Percentiles rank a stretch among this genome's conserved stretches.
phyloP scores from a whole-genome alignment of 2,888 invertebrate genomes.

The Muschampia plurimacula region DNA sequence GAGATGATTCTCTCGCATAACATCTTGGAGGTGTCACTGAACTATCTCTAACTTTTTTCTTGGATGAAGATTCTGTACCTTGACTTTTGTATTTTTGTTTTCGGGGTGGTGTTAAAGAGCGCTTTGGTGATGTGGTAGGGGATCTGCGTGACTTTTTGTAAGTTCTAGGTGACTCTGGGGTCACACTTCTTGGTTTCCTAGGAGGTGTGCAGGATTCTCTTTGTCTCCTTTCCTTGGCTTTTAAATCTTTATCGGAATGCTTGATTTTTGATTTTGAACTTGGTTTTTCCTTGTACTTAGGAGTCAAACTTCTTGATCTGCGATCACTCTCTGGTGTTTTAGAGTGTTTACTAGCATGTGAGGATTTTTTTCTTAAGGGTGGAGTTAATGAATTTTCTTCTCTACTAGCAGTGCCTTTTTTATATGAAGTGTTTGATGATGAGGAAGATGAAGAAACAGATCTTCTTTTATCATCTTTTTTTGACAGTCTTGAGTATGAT shows the following conservation, averaged over 20 bases:
- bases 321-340: slow-evolving; percentile 45
- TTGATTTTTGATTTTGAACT: slow-evolving; percentile 50
- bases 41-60: slow-evolving; percentile 62
- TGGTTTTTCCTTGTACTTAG: slow-evolving; percentile 52
- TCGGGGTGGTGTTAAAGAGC: slow-evolving; percentile 58
- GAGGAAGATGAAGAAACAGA: slow-evolving; percentile 66
- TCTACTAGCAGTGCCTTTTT: slow-evolving; percentile 51
- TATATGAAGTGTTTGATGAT: slow-evolving; percentile 63
- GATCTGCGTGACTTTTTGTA: slow-evolving; percentile 58
- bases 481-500: slow-evolving; percentile 63
- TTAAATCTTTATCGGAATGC: slow-evolving; percentile 57
- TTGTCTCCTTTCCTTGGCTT: slow-evolving; percentile 52
- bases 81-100: slow-evolving; percentile 59
- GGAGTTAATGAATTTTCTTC: slow-evolving; percentile 59
- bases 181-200: slow-evolving; percentile 47
- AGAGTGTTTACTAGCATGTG: slow-evolving; percentile 56
- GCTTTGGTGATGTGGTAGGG: slow-evolving; percentile 61
- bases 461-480: slow-evolving; percentile 56
- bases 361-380: slow-evolving; percentile 56
- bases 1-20: slow-evolving; percentile 67
- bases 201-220: slow-evolving; percentile 58
- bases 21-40: slow-evolving; percentile 76
- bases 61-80: slow-evolving; percentile 55
- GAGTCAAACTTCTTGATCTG: slow-evolving; percentile 44
- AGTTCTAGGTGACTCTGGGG: slow-evolving; percentile 55